Base-by-base conservation (phyloP, 2,888 invertebrate genomes). In the Pristionchus arcanus region DNA sequence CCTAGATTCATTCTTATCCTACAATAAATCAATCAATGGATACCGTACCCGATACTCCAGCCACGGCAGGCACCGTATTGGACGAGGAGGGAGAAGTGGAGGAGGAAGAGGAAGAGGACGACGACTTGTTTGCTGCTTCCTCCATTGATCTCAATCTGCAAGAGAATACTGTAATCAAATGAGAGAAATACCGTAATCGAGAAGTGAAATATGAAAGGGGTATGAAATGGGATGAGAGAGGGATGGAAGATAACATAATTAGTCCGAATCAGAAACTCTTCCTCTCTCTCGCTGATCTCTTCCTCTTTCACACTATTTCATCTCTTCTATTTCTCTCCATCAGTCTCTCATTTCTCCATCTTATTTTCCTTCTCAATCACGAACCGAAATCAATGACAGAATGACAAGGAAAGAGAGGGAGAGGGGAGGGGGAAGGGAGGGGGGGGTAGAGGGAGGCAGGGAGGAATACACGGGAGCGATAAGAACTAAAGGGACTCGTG, bases 121-220 rank as follows among this genome's bases (percentile, higher is more conserved):
- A 85, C 59, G 84, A 85, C 31, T 85, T 85, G 59, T 85, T 85
- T 13, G 87, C 87, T 68, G 87, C 87, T 53, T 87, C 87, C 68
- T 87, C 87, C 87, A 87, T 87, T 15, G 66, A 63, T 68, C 87
- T 59, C 87, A 87, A 68, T 87, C 87, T 87, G 87, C 42, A 87
- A 25, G 13, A 25, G 42, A 42, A 77, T 77, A 77, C 77, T 4
- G 42, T 42, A 31, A 34, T 71, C 68, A 28, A 9, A 11, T 68
- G 59, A 21, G 19, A 21, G 66, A 13, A 31, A 68, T 21, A 74
- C 37, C 42, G 21, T 74, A 74, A 74, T 15, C 77, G 68, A 68
- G 31, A 0, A 0, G 28, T n/a, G 31, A 68, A 77, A 31, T n/a
- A 42, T 16, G 15, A 77, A 81, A 85, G 4, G 42, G 28, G 49